Base-by-base conservation (phyloP, 1,140 invertebrate genomes). In the Wiebesia pumilae region DNA sequence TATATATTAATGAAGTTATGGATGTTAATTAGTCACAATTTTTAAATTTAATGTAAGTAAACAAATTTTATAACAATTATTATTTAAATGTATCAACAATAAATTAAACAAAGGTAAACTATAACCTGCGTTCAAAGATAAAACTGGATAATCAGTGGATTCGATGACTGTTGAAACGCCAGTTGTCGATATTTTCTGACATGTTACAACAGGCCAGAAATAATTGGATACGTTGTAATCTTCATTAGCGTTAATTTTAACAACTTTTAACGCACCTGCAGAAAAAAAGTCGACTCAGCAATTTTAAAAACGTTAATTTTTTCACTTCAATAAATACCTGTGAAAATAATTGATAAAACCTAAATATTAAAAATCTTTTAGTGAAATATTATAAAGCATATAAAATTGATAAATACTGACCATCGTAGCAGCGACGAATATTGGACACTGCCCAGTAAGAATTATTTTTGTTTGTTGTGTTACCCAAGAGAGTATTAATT, bases 361-460 rank as follows among this genome's bases (percentile, higher is more conserved):
- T 4, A 69, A 71, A 6, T 38, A 6, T 62, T 62, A 62, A 62
- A 62, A 62, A 62, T 62, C 24, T 62, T 27, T 7, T 62, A 12
- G 19, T 27, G n/a, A n/a, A n/a, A n/a, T 35, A 19, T 24, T 71
- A 3, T 9, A 3, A n/a, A 43, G 6, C 9, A 2, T 10, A n/a
- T 12, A 40, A 47, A 40, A 0, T 30, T 33, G 1, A 71, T 40
- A 7, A 24, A 75, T 83, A 87, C 83, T 73, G 14, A 87, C 86
- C 83, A 77, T 81, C 73, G 35, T 84, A 51, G n/a, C 86, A 87
- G 43, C 86, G 77, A 24, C 78, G 86, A 35, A 87, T 47, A 40
- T 84, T 87, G 3, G 86, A 84, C n/a, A 87, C n/a, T 19, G 86
- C 83, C 86, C 86, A 87, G 35, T 62, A 87, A 65, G 47, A 73